Evolutionary conservation across 2,888 invertebrate genomes (phyloP), one percentile per base, ranked within the genome.

Genomic region (Xestia ashworthii): DNA sequence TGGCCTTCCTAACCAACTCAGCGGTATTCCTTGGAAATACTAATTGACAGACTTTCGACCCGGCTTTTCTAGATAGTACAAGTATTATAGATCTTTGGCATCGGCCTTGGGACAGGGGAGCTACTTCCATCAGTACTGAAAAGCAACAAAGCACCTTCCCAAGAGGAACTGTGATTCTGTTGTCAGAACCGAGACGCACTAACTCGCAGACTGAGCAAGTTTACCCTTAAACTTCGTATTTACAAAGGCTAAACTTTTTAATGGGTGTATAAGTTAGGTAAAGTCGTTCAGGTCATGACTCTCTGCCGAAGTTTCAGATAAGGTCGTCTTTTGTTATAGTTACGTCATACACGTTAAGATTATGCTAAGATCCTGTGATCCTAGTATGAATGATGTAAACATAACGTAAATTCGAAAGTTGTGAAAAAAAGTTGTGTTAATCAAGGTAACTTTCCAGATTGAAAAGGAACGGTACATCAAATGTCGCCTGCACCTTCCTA

Each of bases 161-260:
- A 67, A 62, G 74, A 77, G 76, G 70, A 77, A 80, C 74, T 74
- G 76, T 80, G 78, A 84, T 87, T 79, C 71, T 83, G 78, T 78
- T 85, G 75, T 81, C 65, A 74, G 71, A 70, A 68, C 9, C 67
- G 71, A 65, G 64, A 83, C 82, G 58, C 82, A 80, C 74, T 80
- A 84, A 71, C 82, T 80, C 53, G 71, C 62, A 60, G 75, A 74
- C 70, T 66, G 78, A 68, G 75, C 72, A 85, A 90, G 82, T 88
- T 89, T 87, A 76, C 80, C 76, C 81, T 73, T 76, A 83, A 82
- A 87, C 83, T 83, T 86, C 75, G 84, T 86, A 86, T 89, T 84
- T 88, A 89, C 88, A 85, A 87, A 87, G 87, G 84, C 69, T 72
- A 87, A 91, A 91, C 85, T 91, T 91, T 90, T 87, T 87, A 91